Base-by-base conservation (phyloP, 2,888 invertebrate species). In the Tipula unca region DNA sequence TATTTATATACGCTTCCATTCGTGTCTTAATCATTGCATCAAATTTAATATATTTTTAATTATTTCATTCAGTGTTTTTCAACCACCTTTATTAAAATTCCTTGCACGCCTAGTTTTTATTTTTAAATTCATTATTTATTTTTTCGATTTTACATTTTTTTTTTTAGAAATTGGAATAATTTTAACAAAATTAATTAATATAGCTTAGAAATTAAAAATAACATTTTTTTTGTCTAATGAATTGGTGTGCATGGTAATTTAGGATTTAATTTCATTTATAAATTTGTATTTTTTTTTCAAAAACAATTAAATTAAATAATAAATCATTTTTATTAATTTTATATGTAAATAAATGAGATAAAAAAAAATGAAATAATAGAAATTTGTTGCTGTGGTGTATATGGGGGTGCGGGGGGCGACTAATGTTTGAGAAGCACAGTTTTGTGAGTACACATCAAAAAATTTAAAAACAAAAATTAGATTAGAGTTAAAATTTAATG, bases 161-260 rank as follows among this genome's bases (percentile, higher is more conserved):
- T 69, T 69, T 69, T 69, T 69, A 69, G 69, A 69, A 69, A 69
- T 69, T 69, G 69, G 69, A 69, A 69, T 69, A 69, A 69, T 69
- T 69, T 69, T 69, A 69, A 69, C 13, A 25, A 17, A 25, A 69
- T 69, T 69, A 48, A 48, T 48, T 48, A n/a, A 69, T 69, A 13
- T 69, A 69, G 69, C 69, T 69, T 69, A 69, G 69, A 69, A 69
- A 69, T 25, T 69, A 69, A 69, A 69, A 69, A 69, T 25, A 20
- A 69, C 3, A n/a, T n/a, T n/a, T n/a, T n/a, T n/a, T 20, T 20
- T 69, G 25, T 25, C 69, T 69, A 48, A 17, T 48, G 69, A 69
- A 25, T 69, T 69, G 69, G 69, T 69, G 69, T 69, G 69, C 69
- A 69, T 69, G 69, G 1, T 69, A 69, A 69, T 25, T 69, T 69